Conservation (phyloP, 1,140 invertebrate genomes). For the Drosophila sp. region DNA sequence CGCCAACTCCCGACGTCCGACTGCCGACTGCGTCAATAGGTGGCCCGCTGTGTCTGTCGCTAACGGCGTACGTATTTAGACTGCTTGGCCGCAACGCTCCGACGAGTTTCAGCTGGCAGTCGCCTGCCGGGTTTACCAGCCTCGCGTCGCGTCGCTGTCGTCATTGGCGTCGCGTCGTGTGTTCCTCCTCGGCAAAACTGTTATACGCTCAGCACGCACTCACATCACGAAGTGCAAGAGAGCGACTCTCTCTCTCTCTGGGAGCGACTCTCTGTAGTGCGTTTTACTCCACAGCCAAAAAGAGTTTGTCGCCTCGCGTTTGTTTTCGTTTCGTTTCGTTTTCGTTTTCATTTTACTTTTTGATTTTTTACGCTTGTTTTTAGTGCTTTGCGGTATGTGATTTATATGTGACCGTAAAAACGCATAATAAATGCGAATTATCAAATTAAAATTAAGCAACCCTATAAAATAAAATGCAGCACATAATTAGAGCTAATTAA, state of each 20-base stretch:
- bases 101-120: slow-evolving; percentile 63
- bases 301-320: slow-evolving; percentile 9
- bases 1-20: slow-evolving; percentile 36
- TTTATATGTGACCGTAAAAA: slow-evolving; percentile 62
- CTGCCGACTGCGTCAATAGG: slow-evolving; percentile 28
- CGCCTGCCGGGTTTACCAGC: slow-evolving; percentile 13
- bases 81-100: slow-evolving; percentile 73
- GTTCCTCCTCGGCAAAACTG: slow-evolving; percentile 28
- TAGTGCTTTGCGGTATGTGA: slow-evolving; percentile 50
- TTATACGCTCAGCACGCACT: slow-evolving; percentile 29
- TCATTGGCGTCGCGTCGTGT: slow-evolving; percentile 27
- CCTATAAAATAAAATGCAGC: slow-evolving; percentile 20
- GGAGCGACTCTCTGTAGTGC: neutral
- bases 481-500: neutral
- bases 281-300: neutral
- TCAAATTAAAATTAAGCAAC: slow-evolving; percentile 58
- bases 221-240: neutral
- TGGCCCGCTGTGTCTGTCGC: slow-evolving; percentile 68
- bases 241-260: no score
- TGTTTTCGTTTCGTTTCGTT: slow-evolving; percentile 51
- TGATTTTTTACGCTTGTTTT: slow-evolving; percentile 55
- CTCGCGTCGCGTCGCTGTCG: slow-evolving; percentile 8
- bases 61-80: slow-evolving; percentile 69
- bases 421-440: slow-evolving; percentile 51
- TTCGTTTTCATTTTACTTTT: slow-evolving; percentile 34